Base-by-base conservation (phyloP, 2,888 invertebrate genomes). In the Crioceris asparagi region DNA sequence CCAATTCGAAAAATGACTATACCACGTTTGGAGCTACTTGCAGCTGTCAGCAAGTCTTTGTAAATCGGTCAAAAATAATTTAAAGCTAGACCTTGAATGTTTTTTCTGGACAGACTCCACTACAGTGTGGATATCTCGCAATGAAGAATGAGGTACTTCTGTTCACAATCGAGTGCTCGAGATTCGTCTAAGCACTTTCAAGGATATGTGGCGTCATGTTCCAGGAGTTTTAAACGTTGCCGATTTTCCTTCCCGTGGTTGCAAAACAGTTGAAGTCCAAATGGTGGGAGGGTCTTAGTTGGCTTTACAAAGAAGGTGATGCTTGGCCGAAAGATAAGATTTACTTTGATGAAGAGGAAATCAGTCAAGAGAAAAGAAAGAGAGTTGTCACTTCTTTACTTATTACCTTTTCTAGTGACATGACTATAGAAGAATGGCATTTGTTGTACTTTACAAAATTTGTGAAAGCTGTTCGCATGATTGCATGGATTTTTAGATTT, bases 271-370 rank as follows among this genome's bases (percentile, higher is more conserved):
- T 60, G 3, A 39, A 54, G 17, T 47, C 51, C 4, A 32, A 37
- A 46, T 60, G 57, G 57, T 59, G 55, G 58, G 44, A 49, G 42
- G 55, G 56, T 8, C 56, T 55, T 8, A 12, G 30, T 4, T 59
- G 56, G 57, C 38, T n/a, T 19, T 33, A 2, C 4, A 29, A 12
- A n/a, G n/a, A n/a, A n/a, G n/a, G n/a, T n/a, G n/a, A n/a, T n/a
- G n/a, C 10, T 3, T 40, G 40, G 37, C 33, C 42, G 2, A 32
- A 19, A 29, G 27, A 38, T 5, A 4, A 30, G 5, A 15, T 35
- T 14, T 2, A 6, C 5, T 36, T 16, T 19, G 19, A 43, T 30
- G 38, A 38, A 1, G 38, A 35, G 11, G 40, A 39, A 21, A 36
- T 44, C 12, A 19, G n/a, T n/a, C n/a, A n/a, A n/a, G n/a, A n/a